Base-by-base conservation (phyloP, 2,113 vertebrate genomes). In the Otocyon megalotis region DNA sequence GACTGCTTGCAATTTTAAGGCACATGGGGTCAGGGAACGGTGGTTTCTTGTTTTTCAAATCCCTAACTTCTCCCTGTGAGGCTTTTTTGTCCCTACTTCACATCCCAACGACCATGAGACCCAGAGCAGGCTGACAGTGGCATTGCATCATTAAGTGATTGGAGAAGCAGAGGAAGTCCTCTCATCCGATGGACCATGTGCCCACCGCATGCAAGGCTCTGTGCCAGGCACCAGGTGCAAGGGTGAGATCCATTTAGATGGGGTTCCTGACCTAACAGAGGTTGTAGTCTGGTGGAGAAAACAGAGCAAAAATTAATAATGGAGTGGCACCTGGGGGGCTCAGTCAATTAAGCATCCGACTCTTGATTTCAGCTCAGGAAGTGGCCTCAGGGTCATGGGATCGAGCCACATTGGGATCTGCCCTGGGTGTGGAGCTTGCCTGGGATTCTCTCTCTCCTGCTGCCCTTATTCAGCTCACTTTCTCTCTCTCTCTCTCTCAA, bases 11-110 rank as follows among this genome's bases (percentile, higher is more conserved):
- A 24, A 6, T 16, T 28, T 22, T 8, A 53, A 90, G 62, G 16
- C 60, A 12, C 35, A 5, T 1, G 0, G 1, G 9, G 14, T 35
- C 50, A 32, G 71, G 50, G 24, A 76, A 67, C 4, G 76, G 9
- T 54, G n/a, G 67, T 76, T 65, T 79, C 60, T 71, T 35, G 63
- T 74, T 48, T 90, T 96, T 88, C 74, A 79, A 80, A 48, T 82
- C 50, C 37, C 12, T 43, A 56, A 69, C 50, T 94, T 72, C 53
- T 88, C 28, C 54, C 65, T 17, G 30, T 80, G 37, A 71, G 17
- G 62, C 79, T 58, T 92, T 92, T 80, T 22, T 92, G 63, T 83
- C 80, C 76, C 35, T 65, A 48, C 58, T 81, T 35, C 63, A 83
- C 87, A 82, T 65, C 82, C 16, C 80, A 90, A 56, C 22, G 19